Evolutionary conservation across 2,797 vertebrate species (phyloP).

Genomic region (Rhinella marina): DNA sequence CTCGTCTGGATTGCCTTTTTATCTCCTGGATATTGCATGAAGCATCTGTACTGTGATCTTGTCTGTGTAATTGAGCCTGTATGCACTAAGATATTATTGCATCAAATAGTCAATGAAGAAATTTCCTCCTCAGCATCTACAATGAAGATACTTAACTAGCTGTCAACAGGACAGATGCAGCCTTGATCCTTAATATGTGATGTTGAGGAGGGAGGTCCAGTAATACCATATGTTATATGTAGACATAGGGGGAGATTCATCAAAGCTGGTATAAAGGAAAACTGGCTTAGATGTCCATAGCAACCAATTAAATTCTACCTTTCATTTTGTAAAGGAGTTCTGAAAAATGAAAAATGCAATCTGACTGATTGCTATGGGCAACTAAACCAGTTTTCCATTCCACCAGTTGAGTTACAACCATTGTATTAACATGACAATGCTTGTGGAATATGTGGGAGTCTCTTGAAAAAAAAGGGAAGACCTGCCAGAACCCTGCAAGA

Average conservation of each 20-base stretch:
- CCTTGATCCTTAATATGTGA: background rate
- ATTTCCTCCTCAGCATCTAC: background rate
- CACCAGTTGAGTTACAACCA: too few relatives aligned
- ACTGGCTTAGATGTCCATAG: too few relatives aligned
- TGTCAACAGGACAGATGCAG: background rate
- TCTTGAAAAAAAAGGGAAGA: too few relatives aligned
- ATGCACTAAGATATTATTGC: constrained; percentile 21
- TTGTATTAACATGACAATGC: too few relatives aligned
- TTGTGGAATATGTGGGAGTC: too few relatives aligned
- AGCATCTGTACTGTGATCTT: constrained; percentile 32
- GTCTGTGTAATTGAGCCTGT: constrained; percentile 43
- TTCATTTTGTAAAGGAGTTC: too few relatives aligned
- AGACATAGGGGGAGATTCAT: background rate
- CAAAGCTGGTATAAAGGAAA: too few relatives aligned
- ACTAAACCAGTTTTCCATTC: too few relatives aligned
- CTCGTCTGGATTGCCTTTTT: constrained; percentile 35
- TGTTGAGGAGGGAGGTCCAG: background rate
- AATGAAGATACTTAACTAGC: constrained; percentile 8
- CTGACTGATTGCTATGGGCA: too few relatives aligned
- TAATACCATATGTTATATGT: background rate
- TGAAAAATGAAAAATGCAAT: too few relatives aligned
- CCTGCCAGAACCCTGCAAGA: too few relatives aligned
- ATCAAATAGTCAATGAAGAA: constrained; percentile 33
- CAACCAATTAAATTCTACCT: too few relatives aligned
- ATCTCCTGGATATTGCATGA: constrained; percentile 37